Conservation (phyloP, 2,797 vertebrate species). For the Sparus aurata region DNA sequence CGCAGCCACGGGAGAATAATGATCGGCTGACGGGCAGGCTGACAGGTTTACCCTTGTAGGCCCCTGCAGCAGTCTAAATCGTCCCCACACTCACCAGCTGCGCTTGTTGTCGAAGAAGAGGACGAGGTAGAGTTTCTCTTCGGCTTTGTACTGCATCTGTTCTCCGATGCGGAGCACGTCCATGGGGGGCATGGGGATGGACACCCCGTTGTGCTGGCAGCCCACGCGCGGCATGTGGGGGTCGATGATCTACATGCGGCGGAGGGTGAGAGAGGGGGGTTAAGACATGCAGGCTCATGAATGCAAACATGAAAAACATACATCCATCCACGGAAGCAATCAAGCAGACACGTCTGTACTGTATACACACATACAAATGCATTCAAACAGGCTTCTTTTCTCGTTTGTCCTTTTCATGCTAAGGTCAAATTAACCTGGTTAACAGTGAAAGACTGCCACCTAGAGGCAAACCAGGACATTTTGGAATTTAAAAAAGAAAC, state of each 20-base stretch:
- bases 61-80: constrained; percentile 47
- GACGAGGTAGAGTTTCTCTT: constrained; percentile 95
- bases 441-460: constrained; percentile 71
- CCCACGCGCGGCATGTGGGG: constrained; percentile 97
- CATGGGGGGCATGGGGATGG: constrained; percentile 95
- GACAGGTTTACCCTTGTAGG: constrained; percentile 57
- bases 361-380: constrained; percentile 5
- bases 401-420: constrained; percentile 46
- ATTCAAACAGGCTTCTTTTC: not conserved
- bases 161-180: constrained; percentile 96
- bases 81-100: constrained; percentile 91
- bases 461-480: constrained; percentile 53
- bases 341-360: constrained; percentile 13
- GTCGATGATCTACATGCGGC: constrained; percentile 91
- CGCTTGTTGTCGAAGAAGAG: constrained; percentile 99
- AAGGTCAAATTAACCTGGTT: constrained; percentile 47
- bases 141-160: constrained; percentile 98
- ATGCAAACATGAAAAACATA: constrained; percentile 24
- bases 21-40: constrained; percentile 51
- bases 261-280: not conserved
- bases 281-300: constrained; percentile 15
- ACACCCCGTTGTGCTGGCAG: constrained; percentile 97
- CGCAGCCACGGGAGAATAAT: constrained; percentile 51
- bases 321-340: constrained; percentile 10
- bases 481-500: constrained; percentile 12